Base-by-base conservation (phyloP, 2,113 vertebrate species). In the Empidonax traillii region DNA sequence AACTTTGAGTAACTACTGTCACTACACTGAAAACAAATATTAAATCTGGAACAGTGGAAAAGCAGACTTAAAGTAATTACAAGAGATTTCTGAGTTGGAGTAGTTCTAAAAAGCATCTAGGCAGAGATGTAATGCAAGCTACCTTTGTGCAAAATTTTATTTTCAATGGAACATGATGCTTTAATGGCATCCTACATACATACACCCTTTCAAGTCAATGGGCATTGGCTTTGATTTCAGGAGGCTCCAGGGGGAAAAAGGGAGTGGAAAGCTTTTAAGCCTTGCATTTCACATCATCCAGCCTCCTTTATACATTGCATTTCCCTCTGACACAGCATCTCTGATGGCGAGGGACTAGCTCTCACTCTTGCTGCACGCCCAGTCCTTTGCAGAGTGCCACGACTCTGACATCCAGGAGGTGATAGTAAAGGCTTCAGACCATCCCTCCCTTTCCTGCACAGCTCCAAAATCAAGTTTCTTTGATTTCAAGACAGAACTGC, bases 61-160 rank as follows among this genome's bases (percentile, higher is more conserved):
- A 80, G 58, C 19, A 74, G 39, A 67, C 20, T 43, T 39, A 53
- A 51, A 69, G 25, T 25, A 88, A 76, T 58, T 77, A 86, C 25
- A 76, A 51, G 52, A 51, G 17, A 52, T 52, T 86, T 75, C 68
- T 90, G 49, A 83, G 53, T 9, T 41, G 55, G 3, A 13, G 10
- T 19, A 75, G 61, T 14, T 63, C 69, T 71, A 86, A 77, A 92
- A 71, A 51, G 19, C 39, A 65, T 52, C 49, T 8, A 63, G 43
- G 15, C 14, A 63, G 3, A 16, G 14, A 77, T 69, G 30, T 33
- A 69, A 74, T 24, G 23, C 39, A 83, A 61, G 37, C n/a, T 61
- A 46, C 56, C 39, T 89, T 82, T 55, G 62, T 80, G 20, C 49
- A 91, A 81, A 87, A 52, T 58, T 59, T 35, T 52, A 59, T 89